Evolutionary conservation across 2,888 invertebrate species (phyloP).

Genomic region (Tinea pellionella): DNA sequence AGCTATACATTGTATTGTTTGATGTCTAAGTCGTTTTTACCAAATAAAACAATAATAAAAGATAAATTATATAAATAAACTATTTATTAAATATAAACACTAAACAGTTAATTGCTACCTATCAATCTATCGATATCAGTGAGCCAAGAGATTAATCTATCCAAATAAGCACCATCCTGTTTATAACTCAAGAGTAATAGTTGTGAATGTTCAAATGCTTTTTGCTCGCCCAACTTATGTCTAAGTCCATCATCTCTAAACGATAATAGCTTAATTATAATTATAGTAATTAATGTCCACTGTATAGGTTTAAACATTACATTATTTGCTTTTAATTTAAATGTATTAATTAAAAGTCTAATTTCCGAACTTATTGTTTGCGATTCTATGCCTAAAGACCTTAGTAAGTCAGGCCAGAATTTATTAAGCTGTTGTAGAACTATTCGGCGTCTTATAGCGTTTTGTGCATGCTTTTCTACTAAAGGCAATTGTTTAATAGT

Average conservation of each 20-base stretch:
- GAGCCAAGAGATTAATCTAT: constrained; percentile 58
- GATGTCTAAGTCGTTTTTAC: too few species aligned
- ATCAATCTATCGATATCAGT: constrained; percentile 59
- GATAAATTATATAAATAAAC: too few species aligned
- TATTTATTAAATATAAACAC: too few species aligned
- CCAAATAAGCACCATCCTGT: constrained; percentile 60
- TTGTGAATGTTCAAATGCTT: constrained; percentile 51
- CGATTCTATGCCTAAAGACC: constrained; percentile 53
- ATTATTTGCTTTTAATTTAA: constrained; percentile 76
- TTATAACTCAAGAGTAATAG: constrained; percentile 58
- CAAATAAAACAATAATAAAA: too few species aligned
- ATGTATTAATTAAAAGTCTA: constrained; percentile 70
- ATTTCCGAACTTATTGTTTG: constrained; percentile 54
- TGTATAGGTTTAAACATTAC: constrained; percentile 78
- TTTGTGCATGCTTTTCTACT: constrained; percentile 75
- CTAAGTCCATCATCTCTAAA: constrained; percentile 41
- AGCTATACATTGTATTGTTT: too few species aligned
- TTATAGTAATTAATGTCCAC: constrained; percentile 77
- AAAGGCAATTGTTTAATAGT: constrained; percentile 62
- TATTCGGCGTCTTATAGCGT: constrained; percentile 74
- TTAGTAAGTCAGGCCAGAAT: constrained; percentile 70
- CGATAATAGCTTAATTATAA: constrained; percentile 73
- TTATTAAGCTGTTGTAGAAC: constrained; percentile 75
- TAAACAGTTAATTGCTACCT: constrained; percentile 25
- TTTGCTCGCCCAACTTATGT: constrained; percentile 35